Base-by-base conservation (phyloP, 2,888 invertebrate species). In the Cartodere bifasciata region DNA sequence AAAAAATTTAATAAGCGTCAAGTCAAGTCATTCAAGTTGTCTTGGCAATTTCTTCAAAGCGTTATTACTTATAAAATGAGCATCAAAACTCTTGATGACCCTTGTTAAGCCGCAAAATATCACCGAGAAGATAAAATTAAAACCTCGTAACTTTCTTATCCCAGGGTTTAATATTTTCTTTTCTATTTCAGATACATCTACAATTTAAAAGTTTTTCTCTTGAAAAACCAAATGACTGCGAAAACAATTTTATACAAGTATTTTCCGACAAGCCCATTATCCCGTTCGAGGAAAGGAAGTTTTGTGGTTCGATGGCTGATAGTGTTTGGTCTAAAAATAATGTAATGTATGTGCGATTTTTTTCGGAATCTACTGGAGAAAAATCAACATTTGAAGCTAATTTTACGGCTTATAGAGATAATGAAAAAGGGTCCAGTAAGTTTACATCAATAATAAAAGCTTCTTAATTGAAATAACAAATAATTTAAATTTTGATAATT, bases 241-340 rank as follows among this genome's bases (percentile, higher is more conserved):
- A 76, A 29, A 68, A 67, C 34, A 84, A 84, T 60, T 82, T 77
- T 53, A 66, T 84, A 40, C 77, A 82, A 53, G 67, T 84, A 37
- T 82, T 81, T 55, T 68, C 66, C 4, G 68, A 71, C 37, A 60
- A 64, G 37, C 75, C 75, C 12, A 74, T 77, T 45, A 63, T 77
- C 47, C 64, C 68, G 28, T 63, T 66, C 31, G 60, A 70, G 52
- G 63, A 57, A 32, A 75, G 72, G 42, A 75, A 75, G 55, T 88
- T 84, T 58, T 90, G 90, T 52, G 87, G 88, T 1, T 85, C 86
- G 4, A 78, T 86, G 13, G 84, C 87, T 1, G 87, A 88, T 44
- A 64, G 78, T 2, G 72, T 85, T 10, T 64, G 66, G 16, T 76
- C 83, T 2, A 64, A 64, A 4, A 66, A 70, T 3, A 79, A 81